Evolutionary conservation across 2,797 vertebrate species (phyloP).

Genomic region (Sorex maritimensis): DNA sequence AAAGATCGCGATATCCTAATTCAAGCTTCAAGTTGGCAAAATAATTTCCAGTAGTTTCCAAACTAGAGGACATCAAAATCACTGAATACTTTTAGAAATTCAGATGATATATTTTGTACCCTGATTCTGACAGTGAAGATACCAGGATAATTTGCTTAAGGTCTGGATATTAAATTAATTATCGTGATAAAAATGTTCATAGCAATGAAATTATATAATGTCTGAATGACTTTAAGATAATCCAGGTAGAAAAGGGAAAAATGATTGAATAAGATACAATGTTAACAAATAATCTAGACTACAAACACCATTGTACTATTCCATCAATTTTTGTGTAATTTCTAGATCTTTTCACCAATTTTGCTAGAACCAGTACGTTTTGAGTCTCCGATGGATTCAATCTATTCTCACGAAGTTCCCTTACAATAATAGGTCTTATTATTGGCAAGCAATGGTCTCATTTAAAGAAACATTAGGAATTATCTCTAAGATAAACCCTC

Average conservation of each 20-base stretch:
- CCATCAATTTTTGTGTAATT: not conserved
- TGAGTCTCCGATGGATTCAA: not conserved
- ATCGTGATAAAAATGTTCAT: not conserved
- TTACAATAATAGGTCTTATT: not conserved
- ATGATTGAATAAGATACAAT: not conserved
- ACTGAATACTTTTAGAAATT: not conserved
- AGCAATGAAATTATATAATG: not conserved
- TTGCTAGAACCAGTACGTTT: not conserved
- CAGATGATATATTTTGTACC: not conserved
- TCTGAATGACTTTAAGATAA: slow-evolving; percentile 5
- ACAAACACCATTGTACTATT: not conserved
- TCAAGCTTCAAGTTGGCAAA: slow-evolving; percentile 45
- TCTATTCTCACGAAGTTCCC: not conserved
- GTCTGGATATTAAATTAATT: not conserved
- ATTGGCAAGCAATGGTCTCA: not conserved
- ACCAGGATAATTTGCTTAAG: not conserved
- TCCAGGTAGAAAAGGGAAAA: too few relatives aligned
- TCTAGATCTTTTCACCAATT: slow-evolving; percentile 52
- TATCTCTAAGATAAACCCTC: not conserved
- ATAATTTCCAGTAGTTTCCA: slow-evolving; percentile 52
- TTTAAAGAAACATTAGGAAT: not conserved
- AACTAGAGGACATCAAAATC: slow-evolving; percentile 43
- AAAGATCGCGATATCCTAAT: slow-evolving; percentile 56
- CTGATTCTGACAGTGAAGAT: slow-evolving; percentile 14
- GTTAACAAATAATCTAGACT: not conserved